Conservation (phyloP, 2,797 vertebrate genomes). For the Scleropages formosus region DNA sequence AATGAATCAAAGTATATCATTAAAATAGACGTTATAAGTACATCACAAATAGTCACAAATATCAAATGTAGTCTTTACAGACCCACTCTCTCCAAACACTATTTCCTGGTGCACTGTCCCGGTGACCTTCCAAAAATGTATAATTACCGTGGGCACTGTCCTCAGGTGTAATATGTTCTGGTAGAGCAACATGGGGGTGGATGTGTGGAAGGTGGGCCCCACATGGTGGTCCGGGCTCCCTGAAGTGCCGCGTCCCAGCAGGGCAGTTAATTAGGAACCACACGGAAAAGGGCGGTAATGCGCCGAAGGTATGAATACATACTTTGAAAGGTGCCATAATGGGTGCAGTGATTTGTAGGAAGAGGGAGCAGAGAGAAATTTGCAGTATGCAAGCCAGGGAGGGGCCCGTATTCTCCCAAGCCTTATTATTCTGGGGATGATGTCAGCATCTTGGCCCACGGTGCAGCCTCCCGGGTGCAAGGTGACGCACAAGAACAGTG, state of each 20-base stretch:
- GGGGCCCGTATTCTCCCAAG: constrained; percentile 8
- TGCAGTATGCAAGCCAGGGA: constrained; percentile 1
- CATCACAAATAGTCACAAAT: too few relatives aligned
- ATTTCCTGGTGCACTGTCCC: too few relatives aligned
- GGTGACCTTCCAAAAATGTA: too few relatives aligned
- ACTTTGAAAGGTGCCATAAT: constrained; percentile 21
- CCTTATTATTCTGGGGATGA: constrained; percentile 23
- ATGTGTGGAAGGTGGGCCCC: neutral
- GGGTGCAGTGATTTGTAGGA: constrained; percentile 27
- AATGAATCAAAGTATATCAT: too few relatives aligned
- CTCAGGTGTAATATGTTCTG: neutral
- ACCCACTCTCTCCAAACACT: too few relatives aligned
- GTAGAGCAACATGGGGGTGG: too few relatives aligned
- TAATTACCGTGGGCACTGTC: neutral
- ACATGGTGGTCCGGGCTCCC: neutral
- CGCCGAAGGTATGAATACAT: constrained; percentile 26
- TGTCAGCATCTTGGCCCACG: constrained; percentile 21
- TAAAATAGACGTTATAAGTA: too few relatives aligned
- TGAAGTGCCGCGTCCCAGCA: neutral
- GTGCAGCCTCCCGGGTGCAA: constrained; percentile 1
- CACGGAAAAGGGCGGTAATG: constrained; percentile 25
- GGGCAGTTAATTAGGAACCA: constrained; percentile 18
- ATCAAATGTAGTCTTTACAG: too few relatives aligned
- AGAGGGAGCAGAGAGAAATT: neutral
- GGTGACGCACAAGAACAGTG: constrained; percentile 18